A percentile compares a stretch with the other conserved stretches of the same genome.
These are phyloP conservation scores for Lerema accius DNA, from an alignment of 1,140 invertebrate species.

Conservation along the genomic window DNA sequence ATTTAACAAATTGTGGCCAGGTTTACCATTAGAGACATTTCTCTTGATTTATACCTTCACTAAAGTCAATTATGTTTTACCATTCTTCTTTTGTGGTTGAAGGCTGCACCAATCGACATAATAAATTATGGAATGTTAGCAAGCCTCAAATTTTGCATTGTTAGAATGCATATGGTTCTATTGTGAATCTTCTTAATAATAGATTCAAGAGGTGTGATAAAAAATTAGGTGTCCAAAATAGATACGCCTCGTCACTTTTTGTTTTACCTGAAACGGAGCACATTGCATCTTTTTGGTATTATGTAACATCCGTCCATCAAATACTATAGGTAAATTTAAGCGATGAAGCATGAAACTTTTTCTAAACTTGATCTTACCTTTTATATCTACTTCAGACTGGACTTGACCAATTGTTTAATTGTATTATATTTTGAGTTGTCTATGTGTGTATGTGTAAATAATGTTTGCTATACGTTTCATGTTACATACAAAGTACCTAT, in stretches of 20 bases:
- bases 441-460: too few relatives aligned
- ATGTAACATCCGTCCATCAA: neutral
- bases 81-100: conserved; percentile 6
- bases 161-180: conserved; percentile 39
- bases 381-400: too few relatives aligned
- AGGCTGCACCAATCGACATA: conserved; percentile 21
- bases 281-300: conserved; percentile 14
- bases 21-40: conserved; percentile 48
- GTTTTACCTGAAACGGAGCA: conserved; percentile 31
- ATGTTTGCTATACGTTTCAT: too few relatives aligned
- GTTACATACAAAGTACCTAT: too few relatives aligned
- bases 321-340: too few relatives aligned
- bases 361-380: too few relatives aligned
- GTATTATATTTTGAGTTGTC: too few relatives aligned
- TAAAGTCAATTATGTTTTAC: conserved; percentile 35
- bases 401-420: too few relatives aligned
- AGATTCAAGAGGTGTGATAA: conserved; percentile 38
- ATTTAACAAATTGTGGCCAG: conserved; percentile 62
- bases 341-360: too few relatives aligned
- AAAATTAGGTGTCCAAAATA: conserved; percentile 34
- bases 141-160: conserved; percentile 42
- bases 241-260: conserved; percentile 16
- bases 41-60: conserved; percentile 48
- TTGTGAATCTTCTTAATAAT: conserved; percentile 41
- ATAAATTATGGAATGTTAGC: conserved; percentile 41